A percentile compares a stretch with the other conserved stretches of the same genome.
Conservation (phyloP, 2,797 vertebrate species). For the Amphiprion clarkii region DNA sequence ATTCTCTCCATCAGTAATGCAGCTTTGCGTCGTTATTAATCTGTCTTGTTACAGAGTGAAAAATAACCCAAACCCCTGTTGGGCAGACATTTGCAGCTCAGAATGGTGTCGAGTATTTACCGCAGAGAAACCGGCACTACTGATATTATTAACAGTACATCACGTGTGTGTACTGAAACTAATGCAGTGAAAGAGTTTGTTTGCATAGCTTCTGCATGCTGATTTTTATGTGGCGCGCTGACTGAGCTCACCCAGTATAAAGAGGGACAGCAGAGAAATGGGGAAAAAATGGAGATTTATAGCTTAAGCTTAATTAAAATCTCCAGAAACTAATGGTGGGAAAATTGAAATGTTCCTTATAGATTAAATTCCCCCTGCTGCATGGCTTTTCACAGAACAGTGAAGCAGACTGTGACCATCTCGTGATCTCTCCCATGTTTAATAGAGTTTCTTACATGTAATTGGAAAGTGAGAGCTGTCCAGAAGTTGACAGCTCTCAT, state of each 20-base stretch:
- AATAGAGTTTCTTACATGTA: constrained; percentile 60
- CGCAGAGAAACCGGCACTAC: constrained; percentile 18
- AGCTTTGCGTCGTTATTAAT: constrained; percentile 11
- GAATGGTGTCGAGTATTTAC: constrained; percentile 30
- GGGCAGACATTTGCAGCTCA: constrained; percentile 15
- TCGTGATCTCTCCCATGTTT: constrained; percentile 55
- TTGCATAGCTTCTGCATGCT: constrained; percentile 50
- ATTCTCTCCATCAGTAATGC: constrained; percentile 1
- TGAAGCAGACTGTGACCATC: constrained; percentile 69
- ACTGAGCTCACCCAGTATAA: constrained; percentile 42
- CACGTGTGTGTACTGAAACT: constrained; percentile 50
- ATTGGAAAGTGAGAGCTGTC: constrained; percentile 59
- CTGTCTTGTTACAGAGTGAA: constrained; percentile 15
- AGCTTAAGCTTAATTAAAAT: constrained; percentile 81
- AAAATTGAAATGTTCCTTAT: constrained; percentile 79
- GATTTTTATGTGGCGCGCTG: constrained; percentile 50
- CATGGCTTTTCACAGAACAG: constrained; percentile 42
- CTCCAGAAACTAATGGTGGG: constrained; percentile 74
- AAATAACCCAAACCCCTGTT: not conserved
- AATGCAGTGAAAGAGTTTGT: constrained; percentile 62
- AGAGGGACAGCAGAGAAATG: constrained; percentile 66
- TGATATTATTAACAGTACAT: constrained; percentile 39
- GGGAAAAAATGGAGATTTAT: constrained; percentile 77
- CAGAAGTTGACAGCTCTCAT: constrained; percentile 30
- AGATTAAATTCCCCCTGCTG: constrained; percentile 67